Conservation (phyloP, 2,113 vertebrate genomes). For the Xiphophorus hellerii region DNA sequence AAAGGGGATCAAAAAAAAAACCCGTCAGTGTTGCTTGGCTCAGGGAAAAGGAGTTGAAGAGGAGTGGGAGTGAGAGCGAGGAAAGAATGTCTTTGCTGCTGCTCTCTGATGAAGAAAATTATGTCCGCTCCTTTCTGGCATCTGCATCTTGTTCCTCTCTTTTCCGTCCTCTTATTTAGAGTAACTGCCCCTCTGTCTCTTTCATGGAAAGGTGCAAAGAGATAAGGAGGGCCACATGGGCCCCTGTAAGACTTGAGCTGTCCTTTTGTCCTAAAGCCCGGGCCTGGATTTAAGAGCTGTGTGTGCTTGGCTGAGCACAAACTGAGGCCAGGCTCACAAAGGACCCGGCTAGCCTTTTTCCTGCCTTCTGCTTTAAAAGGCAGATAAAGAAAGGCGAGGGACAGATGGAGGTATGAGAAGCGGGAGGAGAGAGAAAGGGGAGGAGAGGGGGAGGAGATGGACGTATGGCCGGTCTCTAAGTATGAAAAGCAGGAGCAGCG, state of each 20-base stretch:
- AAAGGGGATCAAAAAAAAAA: conserved; percentile 42
- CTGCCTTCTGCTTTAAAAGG: conserved; percentile 67
- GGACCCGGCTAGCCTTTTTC: conserved; percentile 64
- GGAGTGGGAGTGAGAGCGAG: conserved; percentile 28
- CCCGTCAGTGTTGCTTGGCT: conserved; percentile 54
- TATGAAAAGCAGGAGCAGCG: conserved; percentile 61
- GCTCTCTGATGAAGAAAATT: conserved; percentile 59
- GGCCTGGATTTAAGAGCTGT: conserved; percentile 70
- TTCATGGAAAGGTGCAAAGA: conserved; percentile 57
- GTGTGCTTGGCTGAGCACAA: conserved; percentile 73
- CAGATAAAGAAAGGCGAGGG: conserved; percentile 61
- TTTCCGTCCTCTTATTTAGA: conserved; percentile 41
- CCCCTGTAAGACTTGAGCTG: conserved; percentile 62
- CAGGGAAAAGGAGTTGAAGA: conserved; percentile 51
- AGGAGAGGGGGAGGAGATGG: conserved; percentile 19
- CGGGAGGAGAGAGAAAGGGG: conserved; percentile 2
- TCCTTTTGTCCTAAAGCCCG: conserved; percentile 69
- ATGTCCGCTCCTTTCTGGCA: conserved; percentile 41
- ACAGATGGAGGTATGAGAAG: conserved; percentile 72
- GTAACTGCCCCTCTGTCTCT: conserved; percentile 49
- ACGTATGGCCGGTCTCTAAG: conserved; percentile 34
- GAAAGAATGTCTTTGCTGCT: conserved; percentile 39
- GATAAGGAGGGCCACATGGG: conserved; percentile 57
- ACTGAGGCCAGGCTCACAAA: conserved; percentile 68
- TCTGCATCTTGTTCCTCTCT: conserved; percentile 31